phyloP scores from a whole-genome alignment of 2,797 vertebrate species.

The Philypnodon macrostomus region DNA sequence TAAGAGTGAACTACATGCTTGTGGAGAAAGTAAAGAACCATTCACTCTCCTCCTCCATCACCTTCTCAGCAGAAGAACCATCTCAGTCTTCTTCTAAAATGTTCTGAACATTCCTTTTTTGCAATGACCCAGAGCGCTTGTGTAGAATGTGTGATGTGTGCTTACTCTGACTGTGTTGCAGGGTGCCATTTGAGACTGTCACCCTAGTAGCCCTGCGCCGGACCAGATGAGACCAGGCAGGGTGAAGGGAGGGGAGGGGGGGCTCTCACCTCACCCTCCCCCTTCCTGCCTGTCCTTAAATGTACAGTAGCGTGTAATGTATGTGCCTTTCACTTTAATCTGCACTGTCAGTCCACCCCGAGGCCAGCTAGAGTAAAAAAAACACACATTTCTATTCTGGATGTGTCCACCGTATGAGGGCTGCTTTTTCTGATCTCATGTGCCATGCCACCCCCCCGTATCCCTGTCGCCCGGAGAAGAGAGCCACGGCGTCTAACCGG shows the following conservation, averaged over 20 bases:
- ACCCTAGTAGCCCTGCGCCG: constrained; percentile 39
- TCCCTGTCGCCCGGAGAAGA: constrained; percentile 22
- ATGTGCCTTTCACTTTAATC: constrained; percentile 57
- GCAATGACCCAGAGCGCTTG: neutral
- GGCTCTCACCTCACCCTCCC: constrained; percentile 51
- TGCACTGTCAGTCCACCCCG: constrained; percentile 47
- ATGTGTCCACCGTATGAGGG: constrained; percentile 27
- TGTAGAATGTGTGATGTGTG: constrained; percentile 31
- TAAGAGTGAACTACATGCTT: too few species aligned
- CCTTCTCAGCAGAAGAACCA: too few species aligned
- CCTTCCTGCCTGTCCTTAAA: constrained; percentile 38
- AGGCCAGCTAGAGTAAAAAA: too few species aligned
- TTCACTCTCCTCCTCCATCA: too few species aligned
- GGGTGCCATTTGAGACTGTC: constrained; percentile 52
- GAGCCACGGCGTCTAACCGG: constrained; percentile 11
- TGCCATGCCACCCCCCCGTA: constrained; percentile 32
- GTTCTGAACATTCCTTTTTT: too few species aligned
- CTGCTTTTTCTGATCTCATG: constrained; percentile 28
- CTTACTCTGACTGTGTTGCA: constrained; percentile 38
- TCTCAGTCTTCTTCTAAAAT: too few species aligned
- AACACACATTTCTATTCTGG: constrained; percentile 53
- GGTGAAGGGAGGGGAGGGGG: constrained; percentile 33
- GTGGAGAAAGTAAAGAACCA: too few species aligned
- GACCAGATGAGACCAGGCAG: constrained; percentile 67
- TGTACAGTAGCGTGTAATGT: constrained; percentile 55